A percentile compares a stretch with the other conserved stretches of the same genome.
These are phyloP conservation scores for Triplophysa yarkandensis DNA, from an alignment of 2,797 vertebrate species.

Conservation along the genomic window DNA sequence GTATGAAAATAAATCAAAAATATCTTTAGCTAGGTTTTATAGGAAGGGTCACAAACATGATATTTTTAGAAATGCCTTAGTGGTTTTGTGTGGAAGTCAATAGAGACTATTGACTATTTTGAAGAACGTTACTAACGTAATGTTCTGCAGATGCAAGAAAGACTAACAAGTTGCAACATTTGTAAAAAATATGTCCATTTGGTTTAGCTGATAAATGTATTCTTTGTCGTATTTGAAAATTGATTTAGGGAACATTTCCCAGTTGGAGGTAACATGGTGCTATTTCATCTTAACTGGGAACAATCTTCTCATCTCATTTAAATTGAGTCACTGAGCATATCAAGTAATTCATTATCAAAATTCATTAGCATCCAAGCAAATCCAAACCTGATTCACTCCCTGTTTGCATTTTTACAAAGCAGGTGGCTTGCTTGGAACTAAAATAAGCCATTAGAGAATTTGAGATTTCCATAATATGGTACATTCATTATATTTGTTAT, in stretches of 20 bases:
- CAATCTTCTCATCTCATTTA: conserved; percentile 37
- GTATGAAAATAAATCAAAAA: too few relatives aligned
- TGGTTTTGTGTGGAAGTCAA: too few relatives aligned
- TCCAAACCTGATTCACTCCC: conserved; percentile 19
- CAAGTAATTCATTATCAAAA: conserved; percentile 34
- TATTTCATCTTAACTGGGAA: conserved; percentile 53
- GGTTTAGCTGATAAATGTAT: conserved; percentile 68
- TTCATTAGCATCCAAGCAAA: conserved; percentile 44
- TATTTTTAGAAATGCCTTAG: too few relatives aligned
- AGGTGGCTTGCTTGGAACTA: conserved; percentile 46
- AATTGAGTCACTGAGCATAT: conserved; percentile 30
- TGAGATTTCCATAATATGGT: background rate
- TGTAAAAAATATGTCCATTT: conserved; percentile 54
- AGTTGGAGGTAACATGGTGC: conserved; percentile 63
- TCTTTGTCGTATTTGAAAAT: conserved; percentile 65
- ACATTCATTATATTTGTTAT: background rate
- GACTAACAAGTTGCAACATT: background rate
- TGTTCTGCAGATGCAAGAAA: background rate
- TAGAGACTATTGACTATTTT: too few relatives aligned
- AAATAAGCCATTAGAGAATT: background rate
- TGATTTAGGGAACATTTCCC: conserved; percentile 46
- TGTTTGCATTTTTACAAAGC: conserved; percentile 32
- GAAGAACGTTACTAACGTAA: too few relatives aligned
- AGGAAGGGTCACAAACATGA: too few relatives aligned
- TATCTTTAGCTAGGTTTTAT: too few relatives aligned